Evolutionary conservation across 2,888 invertebrate genomes (phyloP), one percentile per base, ranked within the genome.

Genomic region (Mongoloraphidia duomilia): DNA sequence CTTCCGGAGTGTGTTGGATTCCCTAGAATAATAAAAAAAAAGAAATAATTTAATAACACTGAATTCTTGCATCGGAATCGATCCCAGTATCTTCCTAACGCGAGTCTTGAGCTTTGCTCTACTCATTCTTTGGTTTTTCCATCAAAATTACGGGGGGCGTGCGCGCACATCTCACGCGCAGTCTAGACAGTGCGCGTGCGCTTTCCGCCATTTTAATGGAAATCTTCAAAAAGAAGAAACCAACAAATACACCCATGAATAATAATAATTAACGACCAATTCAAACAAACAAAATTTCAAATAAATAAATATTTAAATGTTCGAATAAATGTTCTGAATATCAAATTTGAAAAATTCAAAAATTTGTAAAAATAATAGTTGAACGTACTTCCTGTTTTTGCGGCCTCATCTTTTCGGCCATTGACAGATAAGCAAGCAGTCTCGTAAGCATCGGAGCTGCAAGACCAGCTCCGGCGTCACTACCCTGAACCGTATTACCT

Each of bases 371-470:
- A 10, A 46, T 11, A 5, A 50, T 3, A 6, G 41, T 13, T 8
- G 10, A 17, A 56, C 48, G 49, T 57, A 71, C 70, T 62, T 74
- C 74, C 49, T 69, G 59, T 57, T 70, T 71, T 58, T 71, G 72
- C 9, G 83, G 80, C 36, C 85, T 77, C 85, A 94, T 90, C 58
- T 83, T 79, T 55, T 92, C 87, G 2, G 94, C 93, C 48, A 86
- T 78, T 9, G 84, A 80, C 57, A 94, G 70, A 63, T 90, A 86
- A 45, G 82, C 79, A 14, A 94, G 73, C 36, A 94, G 72, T 58
- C 87, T 82, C 52, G 85, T 82, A 52, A 93, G 66, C 67, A 93
- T 74, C 36, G 92, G 88, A 45, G 86, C 84, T 50, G 84, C 72
- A 38, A 84, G 72, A 34, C 76, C 76, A 49, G 78, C 77, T 52